Evolutionary conservation across 2,113 vertebrate genomes (phyloP).

Genomic region (Hiodon alosoides): DNA sequence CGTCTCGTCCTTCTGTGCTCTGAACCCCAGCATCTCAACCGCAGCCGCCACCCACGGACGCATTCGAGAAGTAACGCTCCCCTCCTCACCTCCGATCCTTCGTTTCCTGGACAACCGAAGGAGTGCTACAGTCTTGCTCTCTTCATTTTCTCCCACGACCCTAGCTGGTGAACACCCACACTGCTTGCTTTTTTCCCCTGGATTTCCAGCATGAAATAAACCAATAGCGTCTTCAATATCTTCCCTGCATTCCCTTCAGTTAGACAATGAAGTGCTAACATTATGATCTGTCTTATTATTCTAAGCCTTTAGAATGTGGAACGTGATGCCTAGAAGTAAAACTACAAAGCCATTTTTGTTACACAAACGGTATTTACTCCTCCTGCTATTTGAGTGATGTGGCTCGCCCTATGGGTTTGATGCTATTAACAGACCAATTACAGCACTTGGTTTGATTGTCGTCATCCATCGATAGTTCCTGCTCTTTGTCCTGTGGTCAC

Average conservation of each 20-base stretch:
- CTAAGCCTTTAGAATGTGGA: too few species aligned
- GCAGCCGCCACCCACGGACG: conserved; percentile 44
- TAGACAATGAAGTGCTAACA: background rate
- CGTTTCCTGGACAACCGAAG: conserved; percentile 2
- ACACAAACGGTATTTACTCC: too few species aligned
- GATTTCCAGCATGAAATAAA: background rate
- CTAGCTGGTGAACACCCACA: background rate
- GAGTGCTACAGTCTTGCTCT: background rate
- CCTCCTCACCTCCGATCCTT: conserved; percentile 20
- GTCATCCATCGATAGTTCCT: too few species aligned
- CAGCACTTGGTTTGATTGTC: too few species aligned
- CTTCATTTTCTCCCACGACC: background rate
- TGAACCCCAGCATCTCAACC: conserved; percentile 34
- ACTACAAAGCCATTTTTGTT: too few species aligned
- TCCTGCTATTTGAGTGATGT: too few species aligned
- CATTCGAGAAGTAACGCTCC: conserved; percentile 29
- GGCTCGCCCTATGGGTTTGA: too few species aligned
- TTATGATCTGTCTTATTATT: background rate
- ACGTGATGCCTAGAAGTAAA: too few species aligned
- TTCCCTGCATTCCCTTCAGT: background rate
- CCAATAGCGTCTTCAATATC: background rate
- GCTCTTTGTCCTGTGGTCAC: too few species aligned
- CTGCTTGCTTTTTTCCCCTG: background rate
- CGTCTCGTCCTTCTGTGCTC: conserved; percentile 12
- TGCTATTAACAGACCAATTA: too few species aligned